Evolutionary conservation across 1,140 invertebrate genomes (phyloP).

Genomic region (Drosophila lini): DNA sequence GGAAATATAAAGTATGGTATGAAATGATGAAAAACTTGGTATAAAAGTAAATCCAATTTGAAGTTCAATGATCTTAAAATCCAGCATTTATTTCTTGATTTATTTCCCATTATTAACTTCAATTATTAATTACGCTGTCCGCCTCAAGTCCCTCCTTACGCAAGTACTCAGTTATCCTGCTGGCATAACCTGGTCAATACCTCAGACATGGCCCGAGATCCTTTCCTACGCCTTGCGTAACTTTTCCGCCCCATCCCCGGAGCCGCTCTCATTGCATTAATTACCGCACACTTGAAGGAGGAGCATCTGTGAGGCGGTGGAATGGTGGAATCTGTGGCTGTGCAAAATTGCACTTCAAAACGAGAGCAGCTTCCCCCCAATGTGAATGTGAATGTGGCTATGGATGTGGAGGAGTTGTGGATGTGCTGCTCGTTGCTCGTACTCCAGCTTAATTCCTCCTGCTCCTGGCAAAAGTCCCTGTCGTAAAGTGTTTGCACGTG

Average conservation of each 20-base stretch:
- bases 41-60: background rate
- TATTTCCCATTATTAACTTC: background rate
- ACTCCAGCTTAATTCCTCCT: conserved; percentile 16
- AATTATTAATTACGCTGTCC: background rate
- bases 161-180: background rate
- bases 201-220: conserved; percentile 9
- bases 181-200: conserved; percentile 32
- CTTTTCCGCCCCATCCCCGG: conserved; percentile 21
- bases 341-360: conserved; percentile 79
- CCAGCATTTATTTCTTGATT: background rate
- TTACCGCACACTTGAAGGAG: conserved; percentile 68
- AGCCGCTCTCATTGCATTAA: conserved; percentile 63
- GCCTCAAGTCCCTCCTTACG: background rate
- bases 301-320: conserved; percentile 37
- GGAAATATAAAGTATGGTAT: background rate
- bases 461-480: conserved; percentile 29
- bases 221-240: conserved; percentile 20
- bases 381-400: background rate
- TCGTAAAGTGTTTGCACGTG: conserved; percentile 82
- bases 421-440: conserved; percentile 11
- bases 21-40: background rate
- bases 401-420: conserved; percentile 22
- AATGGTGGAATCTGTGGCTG: conserved; percentile 66
- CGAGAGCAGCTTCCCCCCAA: conserved; percentile 35
- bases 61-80: background rate